These are phyloP conservation scores for Euura saliciscinereae DNA, from an alignment of 1,140 invertebrate genomes.

Conservation along the genomic window DNA sequence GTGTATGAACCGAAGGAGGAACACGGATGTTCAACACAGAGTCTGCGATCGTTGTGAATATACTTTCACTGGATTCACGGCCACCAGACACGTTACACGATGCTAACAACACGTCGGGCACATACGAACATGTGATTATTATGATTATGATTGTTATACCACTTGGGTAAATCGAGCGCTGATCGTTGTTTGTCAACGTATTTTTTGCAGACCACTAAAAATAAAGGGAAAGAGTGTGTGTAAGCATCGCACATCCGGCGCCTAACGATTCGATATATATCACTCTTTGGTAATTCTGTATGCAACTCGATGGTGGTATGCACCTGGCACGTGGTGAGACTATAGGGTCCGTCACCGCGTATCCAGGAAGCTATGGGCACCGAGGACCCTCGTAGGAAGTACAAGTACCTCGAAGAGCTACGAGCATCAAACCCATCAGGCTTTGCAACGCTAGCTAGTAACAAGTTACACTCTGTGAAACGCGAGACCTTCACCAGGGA, in stretches of 20 bases:
- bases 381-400: constrained; percentile 3
- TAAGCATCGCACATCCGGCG: background rate
- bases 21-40: background rate
- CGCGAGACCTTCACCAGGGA: background rate
- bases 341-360: background rate
- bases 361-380: background rate
- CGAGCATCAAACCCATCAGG: background rate
- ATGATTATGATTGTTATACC: no score
- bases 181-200: background rate
- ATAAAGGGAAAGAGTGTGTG: background rate
- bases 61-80: constrained; percentile 60
- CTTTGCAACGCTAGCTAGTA: background rate
- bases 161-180: no score
- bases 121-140: no score
- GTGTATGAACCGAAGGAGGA: background rate
- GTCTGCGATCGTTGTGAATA: constrained; percentile 25
- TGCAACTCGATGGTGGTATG: background rate
- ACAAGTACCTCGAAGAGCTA: background rate
- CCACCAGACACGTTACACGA: constrained; percentile 54
- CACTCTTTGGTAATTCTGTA: background rate
- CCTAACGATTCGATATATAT: background rate
- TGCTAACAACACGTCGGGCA: constrained; percentile 36
- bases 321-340: constrained; percentile 3
- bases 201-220: no score
- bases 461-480: constrained; percentile 7